Evolutionary conservation across 2,888 invertebrate genomes (phyloP).

Genomic region (Miltochrista miniata): DNA sequence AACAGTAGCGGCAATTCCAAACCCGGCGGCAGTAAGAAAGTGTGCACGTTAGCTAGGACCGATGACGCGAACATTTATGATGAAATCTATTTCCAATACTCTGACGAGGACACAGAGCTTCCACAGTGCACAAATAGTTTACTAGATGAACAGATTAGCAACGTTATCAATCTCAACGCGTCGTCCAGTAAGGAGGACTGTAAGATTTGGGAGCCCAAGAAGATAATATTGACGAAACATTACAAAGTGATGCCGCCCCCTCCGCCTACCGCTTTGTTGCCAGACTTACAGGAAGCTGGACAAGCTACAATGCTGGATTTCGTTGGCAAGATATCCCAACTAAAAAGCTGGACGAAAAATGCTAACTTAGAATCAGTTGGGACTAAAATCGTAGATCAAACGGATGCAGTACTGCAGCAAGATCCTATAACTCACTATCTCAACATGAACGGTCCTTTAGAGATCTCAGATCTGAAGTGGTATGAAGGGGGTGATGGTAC

Average conservation of each 20-base stretch:
- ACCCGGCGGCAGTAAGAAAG: slow-evolving; percentile 81
- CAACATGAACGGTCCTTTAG: slow-evolving; percentile 75
- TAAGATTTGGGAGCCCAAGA: slow-evolving; percentile 74
- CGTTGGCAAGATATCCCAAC: slow-evolving; percentile 71
- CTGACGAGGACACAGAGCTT: slow-evolving; percentile 83
- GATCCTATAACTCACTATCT: slow-evolving; percentile 71
- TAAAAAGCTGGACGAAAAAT: slow-evolving; percentile 72
- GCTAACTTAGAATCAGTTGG: slow-evolving; percentile 69
- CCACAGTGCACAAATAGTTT: slow-evolving; percentile 75
- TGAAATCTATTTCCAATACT: slow-evolving; percentile 82
- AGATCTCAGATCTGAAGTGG: slow-evolving; percentile 76
- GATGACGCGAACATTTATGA: slow-evolving; percentile 72
- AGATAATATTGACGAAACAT: slow-evolving; percentile 68
- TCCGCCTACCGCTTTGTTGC: slow-evolving; percentile 59
- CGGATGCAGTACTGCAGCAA: slow-evolving; percentile 65
- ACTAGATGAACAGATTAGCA: slow-evolving; percentile 77
- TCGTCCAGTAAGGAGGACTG: slow-evolving; percentile 76
- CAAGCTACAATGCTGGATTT: slow-evolving; percentile 71
- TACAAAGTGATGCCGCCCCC: slow-evolving; percentile 69
- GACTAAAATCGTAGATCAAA: slow-evolving; percentile 71
- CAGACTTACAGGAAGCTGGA: slow-evolving; percentile 65
- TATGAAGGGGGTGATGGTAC: slow-evolving; percentile 71
- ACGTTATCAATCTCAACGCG: slow-evolving; percentile 79
- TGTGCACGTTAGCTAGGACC: slow-evolving; percentile 66
- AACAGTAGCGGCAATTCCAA: slow-evolving; percentile 77